phyloP scores from a whole-genome alignment of 2,797 vertebrate genomes.

The Xyrichtys novacula region DNA sequence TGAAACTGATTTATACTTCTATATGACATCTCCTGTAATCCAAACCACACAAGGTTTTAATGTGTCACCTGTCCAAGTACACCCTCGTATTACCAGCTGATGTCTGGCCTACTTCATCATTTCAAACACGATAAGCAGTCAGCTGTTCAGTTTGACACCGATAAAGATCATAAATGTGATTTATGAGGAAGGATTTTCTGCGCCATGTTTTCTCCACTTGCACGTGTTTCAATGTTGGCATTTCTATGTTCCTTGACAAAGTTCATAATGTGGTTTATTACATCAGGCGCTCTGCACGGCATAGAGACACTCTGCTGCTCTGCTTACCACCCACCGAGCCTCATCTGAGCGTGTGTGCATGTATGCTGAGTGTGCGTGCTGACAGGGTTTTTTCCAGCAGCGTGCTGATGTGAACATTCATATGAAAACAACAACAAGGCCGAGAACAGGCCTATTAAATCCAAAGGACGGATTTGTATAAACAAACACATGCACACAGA shows the following conservation, averaged over 20 bases:
- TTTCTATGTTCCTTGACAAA: constrained; percentile 25
- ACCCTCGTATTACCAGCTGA: no score
- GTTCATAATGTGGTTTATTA: constrained; percentile 24
- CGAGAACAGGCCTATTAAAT: constrained; percentile 26
- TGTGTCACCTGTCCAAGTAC: neutral
- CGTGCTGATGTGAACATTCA: constrained; percentile 38
- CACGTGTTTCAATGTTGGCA: neutral
- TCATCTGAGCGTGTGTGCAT: constrained; percentile 21
- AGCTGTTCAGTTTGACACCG: neutral
- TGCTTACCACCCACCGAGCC: constrained; percentile 27
- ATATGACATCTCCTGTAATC: neutral
- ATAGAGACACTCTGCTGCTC: constrained; percentile 25
- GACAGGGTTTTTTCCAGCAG: constrained; percentile 39
- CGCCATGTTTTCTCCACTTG: neutral
- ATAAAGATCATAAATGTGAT: neutral
- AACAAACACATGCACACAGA: constrained; percentile 9
- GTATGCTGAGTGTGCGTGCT: constrained; percentile 7
- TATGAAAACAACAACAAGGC: constrained; percentile 30
- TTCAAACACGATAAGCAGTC: neutral
- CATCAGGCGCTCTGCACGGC: neutral
- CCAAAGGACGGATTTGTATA: constrained; percentile 5
- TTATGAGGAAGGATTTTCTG: neutral
- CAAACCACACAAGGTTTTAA: neutral
- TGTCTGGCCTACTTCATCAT: neutral
- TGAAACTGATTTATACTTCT: neutral